Evolutionary conservation across 2,797 vertebrate genomes (phyloP), one percentile per base, ranked within the genome.

Genomic region (Delichon dasypus): DNA sequence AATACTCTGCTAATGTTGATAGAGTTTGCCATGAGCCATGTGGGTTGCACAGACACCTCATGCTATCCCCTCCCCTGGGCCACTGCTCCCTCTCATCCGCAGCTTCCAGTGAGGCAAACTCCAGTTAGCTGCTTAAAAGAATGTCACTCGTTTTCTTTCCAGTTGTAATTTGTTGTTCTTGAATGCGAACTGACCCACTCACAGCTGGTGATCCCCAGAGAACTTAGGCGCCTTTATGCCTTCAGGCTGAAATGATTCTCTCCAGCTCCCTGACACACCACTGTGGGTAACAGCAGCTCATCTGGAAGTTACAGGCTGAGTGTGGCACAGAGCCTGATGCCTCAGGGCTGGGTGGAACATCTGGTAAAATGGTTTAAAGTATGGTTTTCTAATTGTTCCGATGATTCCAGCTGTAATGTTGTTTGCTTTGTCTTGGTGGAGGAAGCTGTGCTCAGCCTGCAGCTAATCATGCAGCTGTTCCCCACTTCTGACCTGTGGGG

Each of bases 381-480:
- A 54, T 18, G 38, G 68, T 54, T 86, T 83, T 80, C 38, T 86
- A 60, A 86, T 68, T 66, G 80, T 73, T 90, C 26, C 29, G 66
- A 65, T 86, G 13, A 81, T 86, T 88, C 70, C 85, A 87, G 77
- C 58, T 90, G 94, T 73, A 90, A 53, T 67, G 55, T 8, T 55
- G 21, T 76, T 95, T 90, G 71, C 62, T 68, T 70, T 79, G n/a
- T 67, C 83, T 88, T 84, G 70, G n/a, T 91, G 83, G 77, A 91
- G 13, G 54, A 84, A 50, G 83, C 60, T 74, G 67, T 90, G 88
- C 77, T 65, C n/a, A 65, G 88, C 72, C 54, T 87, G 85, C 32
- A 79, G 80, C 38, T 90, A 82, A 79, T 71, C 27, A 16, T 58
- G 53, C 67, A 81, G 61, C 51, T 90, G 62, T 80, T 90, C 67